Evolutionary conservation across 2,797 vertebrate species (phyloP), one percentile per base, ranked within the genome.

Genomic region (Neostethus bicornis): DNA sequence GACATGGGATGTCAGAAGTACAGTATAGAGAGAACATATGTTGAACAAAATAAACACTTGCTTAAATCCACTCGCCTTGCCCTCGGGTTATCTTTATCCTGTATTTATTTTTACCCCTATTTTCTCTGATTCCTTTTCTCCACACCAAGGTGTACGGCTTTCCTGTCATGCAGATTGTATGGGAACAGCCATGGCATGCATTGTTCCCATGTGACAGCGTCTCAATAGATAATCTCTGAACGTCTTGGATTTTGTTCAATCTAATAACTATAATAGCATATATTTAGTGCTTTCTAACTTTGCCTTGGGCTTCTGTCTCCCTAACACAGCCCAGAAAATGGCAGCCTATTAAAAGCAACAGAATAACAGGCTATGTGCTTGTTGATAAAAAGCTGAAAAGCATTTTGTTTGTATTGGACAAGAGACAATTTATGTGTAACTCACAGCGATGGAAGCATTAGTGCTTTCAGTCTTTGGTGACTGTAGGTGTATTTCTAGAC

Each of bases 271-370:
- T 87, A 86, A 86, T 86, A 79, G 85, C 80, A 61, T 90, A 87
- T 89, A 90, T 89, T 88, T 88, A 86, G 84, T 88, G 87, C 80
- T 86, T 88, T 82, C 85, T 83, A 90, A 91, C 85, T 90, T 85
- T 64, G 88, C 89, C 90, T 84, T 85, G 83, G 88, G 90, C 86
- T 81, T 80, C 87, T 83, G 84, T 88, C 84, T 87, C 72, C 77
- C 74, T 25, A 78, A 85, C 81, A 80, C 81, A 73, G 73, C 73
- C 70, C 51, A 79, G 84, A 61, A 85, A 84, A 81, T 85, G 85
- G 77, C 84, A 86, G 83, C 85, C 78, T 77, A 83, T 85, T 78
- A 70, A 86, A 89, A 78, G 73, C 77, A 67, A 64, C 29, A 63
- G 56, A 72, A 83, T 69, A 51, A 71, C 70, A 61, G 31, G 51